Evolutionary conservation across 2,797 vertebrate species (phyloP).

Genomic region (Hyperoplus lanceolatus): DNA sequence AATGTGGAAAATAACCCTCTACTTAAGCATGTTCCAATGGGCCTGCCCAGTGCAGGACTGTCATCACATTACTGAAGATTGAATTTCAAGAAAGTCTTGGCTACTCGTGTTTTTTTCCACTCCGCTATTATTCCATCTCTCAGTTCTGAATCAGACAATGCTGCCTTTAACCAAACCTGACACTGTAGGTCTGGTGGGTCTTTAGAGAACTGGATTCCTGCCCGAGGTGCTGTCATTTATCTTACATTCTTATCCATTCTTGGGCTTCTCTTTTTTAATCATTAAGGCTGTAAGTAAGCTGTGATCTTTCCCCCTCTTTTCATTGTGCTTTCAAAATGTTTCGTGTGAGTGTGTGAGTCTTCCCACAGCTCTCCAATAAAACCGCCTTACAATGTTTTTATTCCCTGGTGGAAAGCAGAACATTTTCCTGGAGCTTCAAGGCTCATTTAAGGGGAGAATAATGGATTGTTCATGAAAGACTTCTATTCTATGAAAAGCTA

Average conservation of each 20-base stretch:
- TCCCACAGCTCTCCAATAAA: conserved; percentile 60
- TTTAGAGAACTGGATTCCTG: conserved; percentile 57
- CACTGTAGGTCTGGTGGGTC: conserved; percentile 70
- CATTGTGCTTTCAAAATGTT: conserved; percentile 38
- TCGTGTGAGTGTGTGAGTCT: conserved; percentile 16
- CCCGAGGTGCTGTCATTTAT: conserved; percentile 56
- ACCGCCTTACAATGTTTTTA: conserved; percentile 40
- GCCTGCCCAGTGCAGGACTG: conserved; percentile 74
- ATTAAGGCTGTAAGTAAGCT: conserved; percentile 57
- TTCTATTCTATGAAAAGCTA: conserved; percentile 11
- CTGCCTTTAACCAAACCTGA: conserved; percentile 77
- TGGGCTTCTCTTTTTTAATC: conserved; percentile 49
- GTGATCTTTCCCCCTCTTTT: conserved; percentile 22
- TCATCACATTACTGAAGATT: conserved; percentile 78
- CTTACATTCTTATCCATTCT: conserved; percentile 60
- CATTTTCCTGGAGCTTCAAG: conserved; percentile 12
- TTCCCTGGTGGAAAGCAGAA: conserved; percentile 39
- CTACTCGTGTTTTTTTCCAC: conserved; percentile 78
- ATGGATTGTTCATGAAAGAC: conserved; percentile 26
- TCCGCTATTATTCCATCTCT: conserved; percentile 75
- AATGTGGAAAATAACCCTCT: conserved; percentile 77
- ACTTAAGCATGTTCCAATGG: conserved; percentile 74
- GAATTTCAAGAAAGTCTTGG: conserved; percentile 83
- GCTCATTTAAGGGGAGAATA: conserved; percentile 19
- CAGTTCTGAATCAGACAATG: conserved; percentile 79